Conservation (phyloP, 2,113 vertebrate species). For the Lamprologus sp. region DNA sequence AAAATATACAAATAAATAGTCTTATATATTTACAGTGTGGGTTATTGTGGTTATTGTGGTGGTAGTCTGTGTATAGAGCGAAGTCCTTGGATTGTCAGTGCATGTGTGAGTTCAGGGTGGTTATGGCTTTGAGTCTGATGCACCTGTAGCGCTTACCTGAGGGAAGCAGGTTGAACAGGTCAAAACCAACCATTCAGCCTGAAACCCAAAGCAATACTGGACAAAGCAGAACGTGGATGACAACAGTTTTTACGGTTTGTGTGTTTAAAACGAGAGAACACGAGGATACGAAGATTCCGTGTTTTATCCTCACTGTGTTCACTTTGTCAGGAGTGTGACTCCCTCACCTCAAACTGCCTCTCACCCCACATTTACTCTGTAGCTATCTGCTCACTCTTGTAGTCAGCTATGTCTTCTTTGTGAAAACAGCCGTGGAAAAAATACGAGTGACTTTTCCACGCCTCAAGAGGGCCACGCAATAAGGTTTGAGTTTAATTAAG, state of each 20-base stretch:
- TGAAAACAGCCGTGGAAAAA: neutral
- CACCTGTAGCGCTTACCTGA: neutral
- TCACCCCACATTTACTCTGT: neutral
- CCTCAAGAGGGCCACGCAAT: neutral
- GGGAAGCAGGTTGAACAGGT: neutral
- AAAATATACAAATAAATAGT: neutral
- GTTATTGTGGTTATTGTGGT: neutral
- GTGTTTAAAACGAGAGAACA: neutral
- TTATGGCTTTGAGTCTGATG: neutral
- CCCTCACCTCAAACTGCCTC: neutral
- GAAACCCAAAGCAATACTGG: neutral
- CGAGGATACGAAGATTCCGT: rapidly evolving
- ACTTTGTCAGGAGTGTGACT: neutral
- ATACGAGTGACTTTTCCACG: neutral
- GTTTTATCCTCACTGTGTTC: neutral
- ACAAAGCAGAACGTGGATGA: neutral
- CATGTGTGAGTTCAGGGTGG: neutral
- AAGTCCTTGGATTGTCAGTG: neutral
- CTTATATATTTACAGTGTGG: neutral
- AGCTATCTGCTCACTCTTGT: neutral
- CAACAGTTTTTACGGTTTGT: neutral
- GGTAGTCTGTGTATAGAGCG: neutral
- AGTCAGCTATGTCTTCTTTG: neutral
- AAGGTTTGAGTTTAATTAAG: constrained; percentile 14
- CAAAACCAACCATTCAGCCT: neutral